phyloP scores from a whole-genome alignment of 2,113 vertebrate species.

The Plectropomus leopardus region DNA sequence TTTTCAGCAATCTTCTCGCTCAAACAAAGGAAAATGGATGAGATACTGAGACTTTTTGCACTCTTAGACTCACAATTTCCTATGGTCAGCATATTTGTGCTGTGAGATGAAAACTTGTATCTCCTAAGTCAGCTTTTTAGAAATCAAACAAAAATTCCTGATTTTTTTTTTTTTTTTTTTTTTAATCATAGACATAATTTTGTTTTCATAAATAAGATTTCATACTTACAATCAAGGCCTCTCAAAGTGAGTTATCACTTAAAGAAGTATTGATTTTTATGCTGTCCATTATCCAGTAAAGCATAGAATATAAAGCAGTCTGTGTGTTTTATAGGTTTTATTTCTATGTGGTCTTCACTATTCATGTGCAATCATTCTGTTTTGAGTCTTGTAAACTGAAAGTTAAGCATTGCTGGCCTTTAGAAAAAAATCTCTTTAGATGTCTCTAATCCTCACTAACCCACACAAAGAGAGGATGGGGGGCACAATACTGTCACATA shows the following conservation, averaged over 20 bases:
- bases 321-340: neutral
- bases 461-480: slow-evolving; percentile 45
- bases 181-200: neutral
- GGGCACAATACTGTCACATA: slow-evolving; percentile 39
- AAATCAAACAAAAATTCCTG: neutral
- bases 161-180: too few species aligned
- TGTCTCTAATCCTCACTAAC: slow-evolving; percentile 55
- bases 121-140: neutral
- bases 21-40: neutral
- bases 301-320: slow-evolving; percentile 1
- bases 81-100: neutral
- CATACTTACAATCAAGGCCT: neutral
- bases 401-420: slow-evolving; percentile 37
- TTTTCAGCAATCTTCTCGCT: neutral
- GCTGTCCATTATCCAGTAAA: neutral
- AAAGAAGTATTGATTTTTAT: neutral
- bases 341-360: neutral
- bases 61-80: neutral
- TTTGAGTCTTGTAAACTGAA: slow-evolving; percentile 33
- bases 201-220: neutral
- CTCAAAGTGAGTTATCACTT: neutral
- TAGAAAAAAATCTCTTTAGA: slow-evolving; percentile 28
- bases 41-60: too few species aligned
- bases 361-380: slow-evolving; percentile 21
- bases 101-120: neutral